Evolutionary conservation across 92 coral and sea anemone genomes (phyloP), one percentile per base, ranked within the genome.

Genomic region (Blastomussa wellsi): DNA sequence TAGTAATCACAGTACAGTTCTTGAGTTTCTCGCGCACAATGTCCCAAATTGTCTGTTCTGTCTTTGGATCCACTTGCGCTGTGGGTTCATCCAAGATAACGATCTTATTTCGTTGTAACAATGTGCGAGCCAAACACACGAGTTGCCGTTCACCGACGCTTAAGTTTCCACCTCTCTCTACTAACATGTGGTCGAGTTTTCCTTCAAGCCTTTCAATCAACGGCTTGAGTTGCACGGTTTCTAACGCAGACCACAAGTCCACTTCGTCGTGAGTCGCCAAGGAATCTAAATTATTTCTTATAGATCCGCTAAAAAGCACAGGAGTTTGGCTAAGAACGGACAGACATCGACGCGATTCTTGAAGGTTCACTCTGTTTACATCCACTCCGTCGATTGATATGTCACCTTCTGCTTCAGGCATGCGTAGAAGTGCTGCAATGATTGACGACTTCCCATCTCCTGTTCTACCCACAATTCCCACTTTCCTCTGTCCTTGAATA

Each of bases 381-480:
- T 82, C 68, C 73, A 89, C 78, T 44, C 88, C 87, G 86, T 92
- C 98, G 28, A 94, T 90, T 31, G 79, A 69, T 32, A 94, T 85
- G 33, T 88, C 70, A 9, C 98, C 98, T 20, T 82, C 98, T 24
- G 95, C 98, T 1, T 51, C 57, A 51, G 57, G 57, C 57, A 51
- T 51, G 57, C 57, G 57, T 51, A 51, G 57, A 51, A 51, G 57
- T 22, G 57, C 57, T 12, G 57, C 57, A 51, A 51, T 51, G 57
- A 51, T 51, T 1, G 57, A 51, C 22, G 57, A 51, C 57, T 51
- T 51, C 16, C 57, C 57, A 51, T 51, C 57, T 1, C 57, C 57
- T 14, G 98, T 94, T 15, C 98, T 86, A 7, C 98, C 98, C 1
- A 91, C 98, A 8, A 94, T 89, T 12, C 98, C 98, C 26, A 94